Base-by-base conservation (phyloP, 2,888 invertebrate species). In the Operophtera brumata region DNA sequence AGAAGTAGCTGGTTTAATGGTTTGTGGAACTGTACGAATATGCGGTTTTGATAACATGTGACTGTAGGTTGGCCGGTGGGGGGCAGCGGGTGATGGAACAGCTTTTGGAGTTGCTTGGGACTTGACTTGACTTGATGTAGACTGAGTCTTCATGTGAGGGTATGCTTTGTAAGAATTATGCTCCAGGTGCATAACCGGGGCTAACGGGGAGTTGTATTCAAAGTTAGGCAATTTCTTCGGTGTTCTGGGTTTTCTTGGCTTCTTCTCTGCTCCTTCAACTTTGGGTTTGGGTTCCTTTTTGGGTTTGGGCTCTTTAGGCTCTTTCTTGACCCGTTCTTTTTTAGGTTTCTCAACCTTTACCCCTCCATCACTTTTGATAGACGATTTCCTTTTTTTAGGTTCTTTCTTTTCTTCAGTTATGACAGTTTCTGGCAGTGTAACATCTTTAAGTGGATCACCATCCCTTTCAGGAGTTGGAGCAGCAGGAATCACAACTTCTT, bases 231-330 rank as follows among this genome's bases (percentile, higher is more conserved):
- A 60, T 53, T 81, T 82, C 54, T 82, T 87, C 0, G 88, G 86
- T 1, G 75, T 69, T 8, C 79, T 69, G 6, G 86, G 79, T 60
- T 86, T 86, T 1, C 86, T 64, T 0, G 86, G 83, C 40, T 84
- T 86, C 60, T 80, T 86, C 35, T 78, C 78, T 53, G 76, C 74
- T 2, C 62, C 73, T 10, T 75, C 77, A 2, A 66, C 62, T 50
- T 74, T 68, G 0, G 61, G 48, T 53, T 51, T 66, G 0, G 47
- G 47, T 52, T 72, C 74, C 32, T 71, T 73, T 64, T 71, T 78
- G 1, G 69, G 66, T 63, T 59, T 59, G 0, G 58, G 58, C 10
- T 54, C 52, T 67, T 72, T 77, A 0, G 69, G 74, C 26, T 78
- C 80, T 35, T 74, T 77, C 46, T 75, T 75, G 1, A 73, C 69